Percentiles rank a stretch among this genome's conserved stretches.
phyloP scores from a whole-genome alignment of 2,797 vertebrate species.

The Semaprochilodus insignis region DNA sequence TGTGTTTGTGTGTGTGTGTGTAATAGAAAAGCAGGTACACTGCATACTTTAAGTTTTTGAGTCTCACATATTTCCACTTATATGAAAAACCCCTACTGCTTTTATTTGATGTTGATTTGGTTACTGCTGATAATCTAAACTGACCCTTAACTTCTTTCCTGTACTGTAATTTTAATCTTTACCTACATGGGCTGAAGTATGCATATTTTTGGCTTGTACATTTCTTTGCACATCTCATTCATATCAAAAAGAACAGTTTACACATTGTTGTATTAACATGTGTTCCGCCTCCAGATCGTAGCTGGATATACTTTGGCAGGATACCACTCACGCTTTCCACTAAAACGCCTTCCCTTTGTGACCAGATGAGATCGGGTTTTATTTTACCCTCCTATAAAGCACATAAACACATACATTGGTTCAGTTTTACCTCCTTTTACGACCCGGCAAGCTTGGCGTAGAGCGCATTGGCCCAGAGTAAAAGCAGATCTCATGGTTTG shows the following conservation, averaged over 20 bases:
- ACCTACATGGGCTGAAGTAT: conserved; percentile 36
- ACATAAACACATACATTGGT: no score
- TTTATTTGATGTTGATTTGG: conserved; percentile 30
- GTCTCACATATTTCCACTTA: conserved; percentile 14
- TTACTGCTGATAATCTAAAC: conserved; percentile 26
- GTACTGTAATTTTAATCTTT: conserved; percentile 48
- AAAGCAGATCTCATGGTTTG: no score
- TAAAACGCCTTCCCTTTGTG: no score
- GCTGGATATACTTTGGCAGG: no score
- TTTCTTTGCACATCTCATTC: conserved; percentile 40
- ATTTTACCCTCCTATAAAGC: no score
- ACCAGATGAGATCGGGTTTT: no score
- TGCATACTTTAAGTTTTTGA: conserved; percentile 7
- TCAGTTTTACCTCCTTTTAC: no score
- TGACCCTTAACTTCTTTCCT: conserved; percentile 16
- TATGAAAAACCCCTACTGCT: conserved; percentile 31
- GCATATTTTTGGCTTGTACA: conserved; percentile 49
- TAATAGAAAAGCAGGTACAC: conserved; percentile 40
- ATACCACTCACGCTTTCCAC: no score
- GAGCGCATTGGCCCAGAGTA: no score
- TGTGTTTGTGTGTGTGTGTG: conserved; percentile 21
- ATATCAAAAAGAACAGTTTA: not conserved
- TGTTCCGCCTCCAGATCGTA: no score
- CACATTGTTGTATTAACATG: no score
- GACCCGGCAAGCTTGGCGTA: no score